These are phyloP conservation scores for Platalea minor DNA, from an alignment of 2,797 vertebrate genomes.

Conservation along the genomic window DNA sequence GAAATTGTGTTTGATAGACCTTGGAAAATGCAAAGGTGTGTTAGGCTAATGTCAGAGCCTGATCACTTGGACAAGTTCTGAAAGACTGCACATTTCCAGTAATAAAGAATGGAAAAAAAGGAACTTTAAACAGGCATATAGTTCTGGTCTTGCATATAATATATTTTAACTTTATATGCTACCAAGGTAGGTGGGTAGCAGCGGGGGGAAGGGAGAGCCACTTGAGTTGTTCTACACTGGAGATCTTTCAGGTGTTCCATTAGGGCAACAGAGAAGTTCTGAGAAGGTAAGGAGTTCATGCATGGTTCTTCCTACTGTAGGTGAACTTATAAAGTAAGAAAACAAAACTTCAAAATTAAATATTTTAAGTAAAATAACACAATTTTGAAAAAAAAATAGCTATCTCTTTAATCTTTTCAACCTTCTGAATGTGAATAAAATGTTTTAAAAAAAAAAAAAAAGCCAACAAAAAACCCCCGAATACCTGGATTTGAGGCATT, in stretches of 20 bases:
- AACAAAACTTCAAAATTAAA: neutral
- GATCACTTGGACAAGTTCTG: neutral
- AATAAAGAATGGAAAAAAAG: neutral
- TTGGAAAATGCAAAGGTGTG: neutral
- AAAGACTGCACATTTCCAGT: neutral
- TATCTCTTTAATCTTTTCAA: neutral
- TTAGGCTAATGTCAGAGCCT: neutral
- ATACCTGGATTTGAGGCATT: neutral
- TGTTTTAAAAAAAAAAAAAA: neutral
- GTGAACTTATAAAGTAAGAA: neutral
- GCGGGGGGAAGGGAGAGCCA: neutral
- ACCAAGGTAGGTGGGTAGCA: neutral
- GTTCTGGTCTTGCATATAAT: neutral
- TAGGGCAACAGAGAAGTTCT: neutral
- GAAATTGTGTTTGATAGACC: neutral
- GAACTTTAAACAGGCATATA: neutral
- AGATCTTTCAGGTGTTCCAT: neutral
- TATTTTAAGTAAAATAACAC: neutral
- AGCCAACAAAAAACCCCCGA: neutral
- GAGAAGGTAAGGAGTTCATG: neutral
- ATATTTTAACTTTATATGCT: neutral
- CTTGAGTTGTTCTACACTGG: neutral
- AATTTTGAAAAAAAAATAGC: neutral
- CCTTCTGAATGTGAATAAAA: neutral
- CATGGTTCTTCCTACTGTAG: neutral